These are phyloP conservation scores for Halichoerus grypus DNA, from an alignment of 2,113 vertebrate species.

Conservation along the genomic window DNA sequence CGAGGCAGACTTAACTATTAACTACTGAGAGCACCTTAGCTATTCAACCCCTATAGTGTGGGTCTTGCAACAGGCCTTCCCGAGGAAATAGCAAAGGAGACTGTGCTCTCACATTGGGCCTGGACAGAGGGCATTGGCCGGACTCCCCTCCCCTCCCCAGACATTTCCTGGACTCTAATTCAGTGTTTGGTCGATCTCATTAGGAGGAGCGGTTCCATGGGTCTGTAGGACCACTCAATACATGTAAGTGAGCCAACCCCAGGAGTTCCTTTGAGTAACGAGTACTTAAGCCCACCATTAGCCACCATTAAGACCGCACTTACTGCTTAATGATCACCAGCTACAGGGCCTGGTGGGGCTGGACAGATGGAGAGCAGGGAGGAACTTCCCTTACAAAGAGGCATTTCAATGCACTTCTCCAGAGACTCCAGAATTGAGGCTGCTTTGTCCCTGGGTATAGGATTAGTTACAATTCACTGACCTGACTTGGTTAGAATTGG, in stretches of 20 bases:
- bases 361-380: conserved; percentile 48
- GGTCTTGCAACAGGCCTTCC: accelerated
- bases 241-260: conserved; percentile 69
- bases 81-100: background rate
- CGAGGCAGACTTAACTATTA: background rate
- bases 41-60: background rate
- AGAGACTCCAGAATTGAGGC: conserved; percentile 26
- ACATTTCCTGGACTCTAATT: conserved; percentile 51
- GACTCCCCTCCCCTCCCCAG: background rate
- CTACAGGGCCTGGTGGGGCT: conserved; percentile 23
- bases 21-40: background rate
- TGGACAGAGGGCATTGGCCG: background rate
- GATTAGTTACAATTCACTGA: conserved; percentile 37
- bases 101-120: background rate
- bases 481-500: conserved; percentile 1
- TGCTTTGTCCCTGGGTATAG: background rate
- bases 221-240: conserved; percentile 68
- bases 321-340: conserved; percentile 63
- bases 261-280: conserved; percentile 62
- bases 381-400: background rate
- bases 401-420: background rate
- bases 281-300: conserved; percentile 64
- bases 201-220: conserved; percentile 42
- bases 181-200: conserved; percentile 63
- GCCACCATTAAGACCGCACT: conserved; percentile 38